Conservation (phyloP, 2,113 vertebrate species). For the Glaucomys volans region DNA sequence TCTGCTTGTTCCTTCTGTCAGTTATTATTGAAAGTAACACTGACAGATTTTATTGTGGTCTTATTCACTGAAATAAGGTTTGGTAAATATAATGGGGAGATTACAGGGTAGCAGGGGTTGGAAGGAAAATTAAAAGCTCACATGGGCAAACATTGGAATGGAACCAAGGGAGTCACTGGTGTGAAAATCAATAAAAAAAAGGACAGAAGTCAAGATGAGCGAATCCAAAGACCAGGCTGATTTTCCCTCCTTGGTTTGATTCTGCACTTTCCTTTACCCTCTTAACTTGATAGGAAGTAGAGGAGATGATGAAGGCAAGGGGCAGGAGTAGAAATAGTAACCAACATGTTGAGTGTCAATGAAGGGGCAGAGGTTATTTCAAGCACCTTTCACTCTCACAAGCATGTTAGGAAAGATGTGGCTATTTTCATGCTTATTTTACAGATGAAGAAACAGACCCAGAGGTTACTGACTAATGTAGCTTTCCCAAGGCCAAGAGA, state of each 20-base stretch:
- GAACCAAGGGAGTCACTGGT: background rate
- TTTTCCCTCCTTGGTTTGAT: background rate
- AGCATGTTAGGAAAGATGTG: background rate
- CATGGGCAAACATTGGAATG: background rate
- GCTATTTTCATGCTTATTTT: background rate
- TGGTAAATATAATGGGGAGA: background rate
- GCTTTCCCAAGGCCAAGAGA: background rate
- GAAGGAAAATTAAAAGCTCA: background rate
- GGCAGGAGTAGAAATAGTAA: background rate
- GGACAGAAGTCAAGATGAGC: background rate
- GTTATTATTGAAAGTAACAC: background rate
- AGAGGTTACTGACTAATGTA: background rate
- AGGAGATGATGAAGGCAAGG: background rate
- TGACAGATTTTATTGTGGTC: background rate
- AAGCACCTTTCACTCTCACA: background rate
- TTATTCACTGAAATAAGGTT: slow-evolving; percentile 32
- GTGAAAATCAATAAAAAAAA: background rate
- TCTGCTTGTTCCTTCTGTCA: background rate
- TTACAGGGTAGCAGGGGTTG: background rate
- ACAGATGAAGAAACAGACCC: background rate
- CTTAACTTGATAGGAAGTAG: background rate
- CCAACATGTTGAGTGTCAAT: background rate
- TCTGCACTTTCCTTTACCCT: background rate
- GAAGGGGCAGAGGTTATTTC: background rate
- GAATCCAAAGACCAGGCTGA: background rate